Conservation (phyloP, 2,797 vertebrate species). For the Rachycentron canadum region DNA sequence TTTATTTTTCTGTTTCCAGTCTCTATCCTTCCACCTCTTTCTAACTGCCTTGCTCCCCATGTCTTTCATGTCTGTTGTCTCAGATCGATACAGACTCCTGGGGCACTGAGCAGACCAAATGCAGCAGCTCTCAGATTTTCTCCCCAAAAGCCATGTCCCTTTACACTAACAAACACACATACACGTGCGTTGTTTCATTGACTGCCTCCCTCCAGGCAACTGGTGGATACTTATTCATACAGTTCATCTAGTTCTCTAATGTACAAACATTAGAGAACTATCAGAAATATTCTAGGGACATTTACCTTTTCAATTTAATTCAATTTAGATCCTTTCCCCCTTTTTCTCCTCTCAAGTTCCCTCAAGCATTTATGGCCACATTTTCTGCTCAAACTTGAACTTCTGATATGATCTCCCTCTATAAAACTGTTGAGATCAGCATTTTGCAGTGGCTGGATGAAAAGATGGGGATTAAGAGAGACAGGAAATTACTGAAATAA, state of each 20-base stretch:
- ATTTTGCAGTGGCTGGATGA: not conserved
- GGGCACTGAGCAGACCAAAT: constrained; percentile 42
- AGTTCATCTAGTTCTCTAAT: constrained; percentile 9
- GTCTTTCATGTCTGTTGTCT: constrained; percentile 57
- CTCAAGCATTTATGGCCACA: not conserved
- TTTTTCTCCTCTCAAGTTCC: not conserved
- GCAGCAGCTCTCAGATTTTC: constrained; percentile 20
- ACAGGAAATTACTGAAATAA: not conserved
- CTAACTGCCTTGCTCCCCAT: not conserved
- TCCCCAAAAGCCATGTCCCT: not conserved
- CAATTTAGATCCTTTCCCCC: not conserved
- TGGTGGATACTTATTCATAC: constrained; percentile 12
- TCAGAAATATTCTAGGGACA: constrained; percentile 2
- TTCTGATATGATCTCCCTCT: constrained; percentile 3
- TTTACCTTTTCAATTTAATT: constrained; percentile 7
- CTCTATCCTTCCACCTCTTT: constrained; percentile 40
- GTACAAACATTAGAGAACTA: constrained; percentile 16
- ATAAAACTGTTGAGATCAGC: not conserved
- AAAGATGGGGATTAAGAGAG: constrained; percentile 7
- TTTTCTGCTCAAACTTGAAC: not conserved
- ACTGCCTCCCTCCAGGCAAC: constrained; percentile 21
- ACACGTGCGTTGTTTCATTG: constrained; percentile 1
- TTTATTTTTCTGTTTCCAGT: constrained; percentile 54
- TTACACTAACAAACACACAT: not conserved
- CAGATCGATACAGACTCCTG: constrained; percentile 55